A percentile compares a stretch with the other conserved stretches of the same genome.
Conservation (phyloP, 2,888 invertebrate genomes). For the Plebejus melissa region DNA sequence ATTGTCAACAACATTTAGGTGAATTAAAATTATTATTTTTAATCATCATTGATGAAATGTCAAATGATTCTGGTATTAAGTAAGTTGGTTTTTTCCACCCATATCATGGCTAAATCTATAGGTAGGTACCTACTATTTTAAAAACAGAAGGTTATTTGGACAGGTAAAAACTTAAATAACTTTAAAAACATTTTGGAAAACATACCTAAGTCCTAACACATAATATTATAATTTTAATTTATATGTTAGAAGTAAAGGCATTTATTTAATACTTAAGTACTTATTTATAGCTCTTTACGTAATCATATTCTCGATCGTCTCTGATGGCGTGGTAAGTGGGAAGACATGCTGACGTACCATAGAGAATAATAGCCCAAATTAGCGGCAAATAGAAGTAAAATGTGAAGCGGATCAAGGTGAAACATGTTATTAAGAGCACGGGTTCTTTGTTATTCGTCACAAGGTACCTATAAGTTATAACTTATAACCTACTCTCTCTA, state of each 20-base stretch:
- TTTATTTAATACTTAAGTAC: no score
- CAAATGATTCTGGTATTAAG: constrained; percentile 1
- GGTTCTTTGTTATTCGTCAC: constrained; percentile 31
- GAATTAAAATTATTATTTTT: constrained; percentile 13
- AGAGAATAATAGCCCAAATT: constrained; percentile 54
- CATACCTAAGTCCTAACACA: no score
- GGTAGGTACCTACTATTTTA: no score
- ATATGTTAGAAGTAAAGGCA: no score
- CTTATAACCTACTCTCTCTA: neutral
- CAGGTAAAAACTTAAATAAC: no score
- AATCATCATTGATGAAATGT: neutral
- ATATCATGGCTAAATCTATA: neutral
- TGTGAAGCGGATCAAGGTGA: constrained; percentile 60
- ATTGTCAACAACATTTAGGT: neutral
- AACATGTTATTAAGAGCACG: constrained; percentile 31
- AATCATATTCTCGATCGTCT: neutral
- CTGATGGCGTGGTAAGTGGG: neutral
- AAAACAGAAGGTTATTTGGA: neutral
- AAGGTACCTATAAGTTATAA: neutral
- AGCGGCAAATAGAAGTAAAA: constrained; percentile 49
- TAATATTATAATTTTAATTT: no score
- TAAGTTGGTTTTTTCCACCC: constrained; percentile 1
- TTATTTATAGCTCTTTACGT: neutral
- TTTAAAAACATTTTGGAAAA: no score
- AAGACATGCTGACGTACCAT: constrained; percentile 45